Evolutionary conservation across 1,140 invertebrate genomes (phyloP).

Genomic region (Magallana gigas): DNA sequence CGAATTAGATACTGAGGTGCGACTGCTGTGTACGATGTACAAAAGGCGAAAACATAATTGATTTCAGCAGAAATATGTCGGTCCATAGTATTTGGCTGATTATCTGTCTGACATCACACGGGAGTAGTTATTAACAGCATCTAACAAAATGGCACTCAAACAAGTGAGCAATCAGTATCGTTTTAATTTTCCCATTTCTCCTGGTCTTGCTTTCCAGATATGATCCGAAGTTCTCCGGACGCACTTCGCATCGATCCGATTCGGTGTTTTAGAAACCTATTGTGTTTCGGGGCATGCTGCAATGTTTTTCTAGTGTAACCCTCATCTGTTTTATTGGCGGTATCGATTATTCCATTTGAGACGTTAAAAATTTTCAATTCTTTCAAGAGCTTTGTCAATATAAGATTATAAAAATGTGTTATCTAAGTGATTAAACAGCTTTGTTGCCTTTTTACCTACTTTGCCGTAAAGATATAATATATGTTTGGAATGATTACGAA

Average conservation of each 20-base stretch:
- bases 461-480: no score
- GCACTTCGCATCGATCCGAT: conserved; percentile 10
- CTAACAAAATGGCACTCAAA: no score
- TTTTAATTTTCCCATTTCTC: no score
- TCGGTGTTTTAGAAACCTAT: not conserved
- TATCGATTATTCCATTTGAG: conserved; percentile 27
- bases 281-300: not conserved
- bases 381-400: conserved; percentile 22
- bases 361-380: conserved; percentile 3
- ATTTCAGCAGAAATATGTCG: no score
- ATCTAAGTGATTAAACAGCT: conserved; percentile 28
- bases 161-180: no score
- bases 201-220: not conserved
- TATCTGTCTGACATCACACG: no score
- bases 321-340: conserved; percentile 8
- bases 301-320: not conserved
- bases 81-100: no score
- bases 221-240: not conserved
- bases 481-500: no score
- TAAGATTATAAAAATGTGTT: conserved; percentile 15
- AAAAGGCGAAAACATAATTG: no score
- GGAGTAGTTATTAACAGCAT: no score
- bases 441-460: not conserved
- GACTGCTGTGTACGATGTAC: no score
- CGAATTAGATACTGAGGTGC: not conserved